Evolutionary conservation across 2,797 vertebrate species (phyloP), one percentile per base, ranked within the genome.

Genomic region (Cyclopterus lumpus): DNA sequence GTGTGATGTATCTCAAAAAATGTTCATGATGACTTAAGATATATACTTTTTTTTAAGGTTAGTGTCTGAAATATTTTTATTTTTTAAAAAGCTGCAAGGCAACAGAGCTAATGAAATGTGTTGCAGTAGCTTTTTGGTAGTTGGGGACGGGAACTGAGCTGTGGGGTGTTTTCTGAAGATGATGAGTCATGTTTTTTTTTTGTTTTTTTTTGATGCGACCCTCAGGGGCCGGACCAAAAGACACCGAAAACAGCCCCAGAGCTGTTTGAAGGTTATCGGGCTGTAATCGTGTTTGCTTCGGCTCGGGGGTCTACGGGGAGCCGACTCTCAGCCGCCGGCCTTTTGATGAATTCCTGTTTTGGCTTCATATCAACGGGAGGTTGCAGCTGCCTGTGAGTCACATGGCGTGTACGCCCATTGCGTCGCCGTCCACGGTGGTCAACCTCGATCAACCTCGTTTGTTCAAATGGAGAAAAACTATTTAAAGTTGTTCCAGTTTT

Each of bases 111-210:
- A 0, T 36, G n/a, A n/a, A 28, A 26, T 22, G 24, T 67, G 59
- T 60, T 40, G n/a, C 40, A 42, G 53, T 22, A 22, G 22, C 22
- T 22, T 46, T 67, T 44, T 58, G 44, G 22, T 57, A 12, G 10
- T 40, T 53, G 44, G 49, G 40, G 40, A 49, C 34, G 26, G 14
- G 51, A 75, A 44, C 49, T 26, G 49, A 70, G 75, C 75, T 9
- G 14, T 2, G 7, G 69, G 78, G 18, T 12, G 8, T 24, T 48
- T 72, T 73, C 20, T 69, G 66, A 40, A 42, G 7, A 49, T 20
- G 54, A 51, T 61, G 40, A 63, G 62, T 64, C 53, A 71, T 67
- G 49, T 26, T 32, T 22, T 58, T 22, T 63, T 51, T 44, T 71
- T 22, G n/a, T n/a, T 34, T 42, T n/a, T n/a, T n/a, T n/a, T n/a